Percentiles rank a stretch among this genome's conserved stretches.
phyloP scores from a whole-genome alignment of 2,888 invertebrate genomes.

The Cosmia pyralina region DNA sequence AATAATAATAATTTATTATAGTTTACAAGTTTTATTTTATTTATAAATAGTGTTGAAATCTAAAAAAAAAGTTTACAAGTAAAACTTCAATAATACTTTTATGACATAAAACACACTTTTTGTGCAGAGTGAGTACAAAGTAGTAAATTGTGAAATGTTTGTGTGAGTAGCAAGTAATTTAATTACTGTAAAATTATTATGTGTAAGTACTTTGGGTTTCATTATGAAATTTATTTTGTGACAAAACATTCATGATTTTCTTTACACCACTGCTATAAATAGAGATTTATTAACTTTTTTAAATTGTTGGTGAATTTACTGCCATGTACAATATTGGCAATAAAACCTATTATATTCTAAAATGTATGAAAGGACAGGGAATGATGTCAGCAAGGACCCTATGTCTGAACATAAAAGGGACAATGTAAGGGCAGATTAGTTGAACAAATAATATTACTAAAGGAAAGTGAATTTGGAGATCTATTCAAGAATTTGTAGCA shows the following conservation, averaged over 20 bases:
- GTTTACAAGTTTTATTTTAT: background rate
- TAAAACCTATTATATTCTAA: conserved; percentile 3
- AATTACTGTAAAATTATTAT: conserved; percentile 11
- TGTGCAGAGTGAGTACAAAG: background rate
- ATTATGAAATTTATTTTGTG: conserved; percentile 24
- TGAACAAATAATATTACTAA: background rate
- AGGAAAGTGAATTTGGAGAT: background rate
- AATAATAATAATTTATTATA: background rate
- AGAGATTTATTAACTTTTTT: background rate
- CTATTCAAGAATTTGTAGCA: conserved; percentile 13
- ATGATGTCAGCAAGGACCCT: background rate
- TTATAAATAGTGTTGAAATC: too few relatives aligned
- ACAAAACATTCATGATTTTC: conserved; percentile 11
- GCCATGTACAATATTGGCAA: background rate
- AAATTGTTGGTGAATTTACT: background rate
- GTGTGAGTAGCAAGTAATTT: conserved; percentile 1
- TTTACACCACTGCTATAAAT: background rate
- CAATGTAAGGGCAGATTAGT: conserved; percentile 25
- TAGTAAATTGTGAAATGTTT: conserved; percentile 3
- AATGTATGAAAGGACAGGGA: conserved; percentile 5
- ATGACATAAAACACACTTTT: background rate
- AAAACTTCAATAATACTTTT: background rate
- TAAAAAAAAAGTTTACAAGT: background rate
- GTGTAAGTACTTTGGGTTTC: conserved; percentile 8
- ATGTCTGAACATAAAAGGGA: background rate